phyloP scores from a whole-genome alignment of 2,888 invertebrate species.

The Xestoiulus laeticollis region DNA sequence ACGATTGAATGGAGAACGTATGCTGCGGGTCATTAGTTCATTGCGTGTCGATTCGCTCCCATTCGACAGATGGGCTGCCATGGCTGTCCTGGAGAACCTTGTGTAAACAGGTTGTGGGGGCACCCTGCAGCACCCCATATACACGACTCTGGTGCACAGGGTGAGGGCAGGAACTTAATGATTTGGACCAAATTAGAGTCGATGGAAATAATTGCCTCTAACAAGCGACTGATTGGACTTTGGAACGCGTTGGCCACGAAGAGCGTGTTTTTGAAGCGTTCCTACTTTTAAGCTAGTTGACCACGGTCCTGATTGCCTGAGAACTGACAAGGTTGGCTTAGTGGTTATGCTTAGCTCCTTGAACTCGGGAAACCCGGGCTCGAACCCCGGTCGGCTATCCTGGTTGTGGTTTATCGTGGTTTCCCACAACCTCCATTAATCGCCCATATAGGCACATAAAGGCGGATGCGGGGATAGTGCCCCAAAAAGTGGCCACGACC shows the following conservation, averaged over 20 bases:
- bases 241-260: neutral
- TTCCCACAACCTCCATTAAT: too few species aligned
- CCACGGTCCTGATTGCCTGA: too few species aligned
- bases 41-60: neutral
- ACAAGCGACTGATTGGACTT: neutral
- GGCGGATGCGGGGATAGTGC: too few species aligned
- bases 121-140: neutral
- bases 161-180: neutral
- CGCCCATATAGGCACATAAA: too few species aligned
- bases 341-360: too few species aligned
- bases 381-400: too few species aligned
- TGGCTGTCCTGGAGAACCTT: neutral
- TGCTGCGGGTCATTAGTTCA: neutral
- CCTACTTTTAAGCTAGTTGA: too few species aligned
- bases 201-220: neutral
- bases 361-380: too few species aligned
- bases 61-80: neutral
- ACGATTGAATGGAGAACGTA: neutral
- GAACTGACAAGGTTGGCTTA: too few species aligned
- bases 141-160: neutral
- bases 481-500: too few species aligned
- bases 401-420: too few species aligned
- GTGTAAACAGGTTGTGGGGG: neutral
- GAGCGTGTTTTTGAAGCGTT: neutral
- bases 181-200: neutral